Percentiles rank a stretch among this genome's conserved stretches.
Evolutionary conservation across 1,140 invertebrate species (phyloP).

Genomic region (Telenomus remus): DNA sequence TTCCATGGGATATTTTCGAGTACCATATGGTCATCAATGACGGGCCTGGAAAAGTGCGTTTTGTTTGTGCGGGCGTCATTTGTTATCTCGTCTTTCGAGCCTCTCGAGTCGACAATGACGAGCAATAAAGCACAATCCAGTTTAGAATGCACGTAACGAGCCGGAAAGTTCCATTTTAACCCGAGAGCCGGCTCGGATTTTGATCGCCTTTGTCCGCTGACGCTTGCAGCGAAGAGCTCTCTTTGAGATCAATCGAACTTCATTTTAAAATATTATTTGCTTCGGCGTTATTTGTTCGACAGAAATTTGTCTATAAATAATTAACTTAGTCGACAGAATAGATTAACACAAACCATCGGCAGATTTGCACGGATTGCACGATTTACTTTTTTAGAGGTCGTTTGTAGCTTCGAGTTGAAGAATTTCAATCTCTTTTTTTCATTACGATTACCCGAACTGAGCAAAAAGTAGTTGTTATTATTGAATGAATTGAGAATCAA

Average conservation of each 20-base stretch:
- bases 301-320: conserved; percentile 5
- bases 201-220: conserved; percentile 36
- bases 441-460: neutral
- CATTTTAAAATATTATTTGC: conserved; percentile 30
- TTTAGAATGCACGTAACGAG: conserved; percentile 47
- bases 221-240: conserved; percentile 6
- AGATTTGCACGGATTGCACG: conserved; percentile 20
- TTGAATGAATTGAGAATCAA: too few species aligned
- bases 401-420: conserved; percentile 12
- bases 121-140: conserved; percentile 52
- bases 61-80: conserved; percentile 48
- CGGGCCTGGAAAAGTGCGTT: conserved; percentile 42
- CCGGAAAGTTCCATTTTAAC: conserved; percentile 49
- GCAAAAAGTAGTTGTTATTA: too few species aligned
- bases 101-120: conserved; percentile 48
- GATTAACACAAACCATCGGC: conserved; percentile 21
- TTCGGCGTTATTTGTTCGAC: neutral
- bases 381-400: conserved; percentile 28
- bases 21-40: conserved; percentile 46
- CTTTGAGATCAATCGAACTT: conserved; percentile 21
- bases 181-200: conserved; percentile 26
- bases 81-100: conserved; percentile 46
- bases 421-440: neutral
- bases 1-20: conserved; percentile 26
- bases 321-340: conserved; percentile 16